Conservation (phyloP, 2,888 invertebrate species). For the Apocheima hispidaria region DNA sequence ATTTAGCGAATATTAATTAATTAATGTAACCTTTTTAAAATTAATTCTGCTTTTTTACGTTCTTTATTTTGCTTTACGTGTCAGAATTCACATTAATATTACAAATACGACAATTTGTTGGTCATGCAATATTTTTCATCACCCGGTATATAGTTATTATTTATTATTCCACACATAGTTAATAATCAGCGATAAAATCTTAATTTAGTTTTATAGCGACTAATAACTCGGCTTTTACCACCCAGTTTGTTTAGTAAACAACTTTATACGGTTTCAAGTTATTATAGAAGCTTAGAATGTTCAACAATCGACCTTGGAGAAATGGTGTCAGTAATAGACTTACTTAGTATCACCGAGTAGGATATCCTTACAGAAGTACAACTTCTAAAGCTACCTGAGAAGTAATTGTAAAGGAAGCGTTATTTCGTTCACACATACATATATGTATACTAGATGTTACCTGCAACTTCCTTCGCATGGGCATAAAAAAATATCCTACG, state of each 20-base stretch:
- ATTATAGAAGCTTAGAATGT: constrained; percentile 11
- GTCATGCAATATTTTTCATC: neutral
- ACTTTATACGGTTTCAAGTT: constrained; percentile 29
- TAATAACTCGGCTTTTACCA: constrained; percentile 21
- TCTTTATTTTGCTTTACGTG: neutral
- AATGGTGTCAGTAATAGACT: constrained; percentile 10
- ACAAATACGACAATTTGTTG: too few relatives aligned
- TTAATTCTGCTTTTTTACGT: neutral
- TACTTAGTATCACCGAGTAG: neutral
- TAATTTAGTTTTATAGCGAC: constrained; percentile 24
- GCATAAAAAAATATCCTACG: too few relatives aligned
- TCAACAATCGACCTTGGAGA: constrained; percentile 3
- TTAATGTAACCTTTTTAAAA: constrained; percentile 4
- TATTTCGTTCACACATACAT: too few relatives aligned
- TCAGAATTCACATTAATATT: too few relatives aligned
- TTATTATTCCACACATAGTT: constrained; percentile 5
- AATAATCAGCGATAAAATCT: constrained; percentile 19
- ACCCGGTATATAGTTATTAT: too few relatives aligned
- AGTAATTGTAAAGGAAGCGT: too few relatives aligned
- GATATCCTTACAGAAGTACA: neutral
- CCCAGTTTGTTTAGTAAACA: constrained; percentile 22
- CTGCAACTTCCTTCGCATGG: too few relatives aligned
- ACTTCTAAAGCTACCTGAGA: neutral
- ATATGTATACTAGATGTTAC: too few relatives aligned
- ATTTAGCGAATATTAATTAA: constrained; percentile 8